phyloP scores from a whole-genome alignment of 1,140 invertebrate genomes.

The Trichomalopsis sarcophagae region DNA sequence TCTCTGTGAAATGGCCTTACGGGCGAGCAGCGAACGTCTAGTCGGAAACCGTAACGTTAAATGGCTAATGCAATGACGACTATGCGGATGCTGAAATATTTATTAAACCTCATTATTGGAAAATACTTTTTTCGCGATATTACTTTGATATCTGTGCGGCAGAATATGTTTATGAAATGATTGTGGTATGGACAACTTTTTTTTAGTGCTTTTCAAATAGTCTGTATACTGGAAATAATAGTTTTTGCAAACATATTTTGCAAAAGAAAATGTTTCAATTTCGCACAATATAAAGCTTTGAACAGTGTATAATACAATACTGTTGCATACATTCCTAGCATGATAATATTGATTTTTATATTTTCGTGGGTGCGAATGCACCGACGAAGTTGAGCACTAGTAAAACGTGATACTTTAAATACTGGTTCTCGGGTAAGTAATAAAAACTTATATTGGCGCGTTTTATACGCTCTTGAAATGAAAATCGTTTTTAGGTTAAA shows the following conservation, averaged over 20 bases:
- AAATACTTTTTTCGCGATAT: neutral
- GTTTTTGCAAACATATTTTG: neutral
- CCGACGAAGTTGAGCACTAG: conserved; percentile 32
- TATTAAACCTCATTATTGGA: neutral
- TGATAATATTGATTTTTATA: conserved; percentile 43
- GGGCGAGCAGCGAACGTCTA: neutral
- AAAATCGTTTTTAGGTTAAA: conserved; percentile 34
- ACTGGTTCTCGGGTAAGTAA: conserved; percentile 29
- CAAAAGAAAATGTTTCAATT: neutral
- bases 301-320: neutral
- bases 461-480: conserved; percentile 43
- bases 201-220: no score
- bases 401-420: conserved; percentile 47
- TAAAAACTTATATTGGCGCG: conserved; percentile 47
- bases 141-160: no score
- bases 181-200: neutral
- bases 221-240: neutral
- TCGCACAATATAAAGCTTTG: neutral
- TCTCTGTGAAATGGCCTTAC: conserved; percentile 16
- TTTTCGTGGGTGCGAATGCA: conserved; percentile 21
- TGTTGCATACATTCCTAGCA: neutral
- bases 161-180: no score
- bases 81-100: neutral
- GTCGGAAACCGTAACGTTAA: conserved; percentile 37
- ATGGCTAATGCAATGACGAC: conserved; percentile 23